Conservation (phyloP, 2,113 vertebrate species). For the Chitala chitala region DNA sequence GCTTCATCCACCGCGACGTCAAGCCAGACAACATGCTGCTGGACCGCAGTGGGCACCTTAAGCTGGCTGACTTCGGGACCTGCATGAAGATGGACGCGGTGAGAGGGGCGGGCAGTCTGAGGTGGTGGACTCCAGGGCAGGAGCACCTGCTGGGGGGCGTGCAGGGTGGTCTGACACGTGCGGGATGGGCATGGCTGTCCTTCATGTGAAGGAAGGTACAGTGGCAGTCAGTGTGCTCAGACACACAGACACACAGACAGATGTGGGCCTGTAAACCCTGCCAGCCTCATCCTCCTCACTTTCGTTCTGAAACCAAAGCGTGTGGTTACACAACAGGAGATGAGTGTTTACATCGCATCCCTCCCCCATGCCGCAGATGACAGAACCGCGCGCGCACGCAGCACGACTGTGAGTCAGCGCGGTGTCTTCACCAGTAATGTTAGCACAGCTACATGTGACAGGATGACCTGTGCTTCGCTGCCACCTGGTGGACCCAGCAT, state of each 20-base stretch:
- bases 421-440: background rate
- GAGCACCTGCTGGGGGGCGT: no score
- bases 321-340: no score
- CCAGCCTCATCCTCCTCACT: background rate
- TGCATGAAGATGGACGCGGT: slow-evolving; percentile 99
- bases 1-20: slow-evolving; percentile 94
- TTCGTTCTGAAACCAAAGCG: no score
- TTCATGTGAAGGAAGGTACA: background rate
- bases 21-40: slow-evolving; percentile 99
- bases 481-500: slow-evolving; percentile 18
- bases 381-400: no score
- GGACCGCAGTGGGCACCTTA: slow-evolving; percentile 87
- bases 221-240: background rate
- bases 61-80: slow-evolving; percentile 96
- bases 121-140: no score
- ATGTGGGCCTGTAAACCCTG: no score
- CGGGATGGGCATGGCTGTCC: no score
- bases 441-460: background rate
- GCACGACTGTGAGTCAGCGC: background rate
- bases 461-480: background rate
- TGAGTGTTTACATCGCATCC: no score
- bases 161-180: no score
- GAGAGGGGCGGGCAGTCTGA: no score
- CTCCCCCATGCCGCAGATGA: no score
- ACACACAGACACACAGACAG: no score